Evolutionary conservation across 2,113 vertebrate species (phyloP), one percentile per base, ranked within the genome.

Genomic region (Tachycineta bicolor): DNA sequence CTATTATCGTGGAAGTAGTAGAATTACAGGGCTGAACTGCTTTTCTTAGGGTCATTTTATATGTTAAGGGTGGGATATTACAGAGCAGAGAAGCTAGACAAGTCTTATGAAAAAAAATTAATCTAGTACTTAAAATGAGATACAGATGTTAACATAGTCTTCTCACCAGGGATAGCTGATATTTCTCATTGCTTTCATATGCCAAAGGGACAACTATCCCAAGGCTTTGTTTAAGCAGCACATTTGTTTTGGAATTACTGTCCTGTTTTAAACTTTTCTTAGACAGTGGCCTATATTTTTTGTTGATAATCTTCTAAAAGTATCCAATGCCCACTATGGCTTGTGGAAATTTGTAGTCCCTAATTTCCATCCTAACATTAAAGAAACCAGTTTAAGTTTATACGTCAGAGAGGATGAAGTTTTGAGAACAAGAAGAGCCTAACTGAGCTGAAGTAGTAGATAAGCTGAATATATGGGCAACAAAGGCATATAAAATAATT

Each of bases 11-110:
- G 46, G 58, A 69, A 80, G 86, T 47, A 77, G 68, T 83, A 74
- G 94, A 94, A 83, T 88, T 94, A 89, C 60, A 90, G 68, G 55
- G 23, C 67, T 79, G 67, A 96, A 77, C 78, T 93, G 71, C 46
- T 90, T 90, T 95, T 85, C 37, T 88, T 92, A 49, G 43, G 43
- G 63, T 80, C 43, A 70, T 77, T 93, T 93, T 80, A 17, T 76
- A 34, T 83, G 71, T 83, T 93, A 80, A 71, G 88, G 39, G 39
- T 88, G 19, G 37, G 3, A 33, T 94, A 64, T 77, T 83, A 86
- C 52, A 76, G n/a, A 89, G 25, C 31, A 58, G 59, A 74, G 34
- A 93, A 75, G 39, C 37, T 47, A 78, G 65, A 86, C 26, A 64
- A 60, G 26, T 56, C 34, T 74, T 63, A 63, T 0, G 5, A 76